Percentiles rank a stretch among this genome's conserved stretches.
Evolutionary conservation across 2,888 invertebrate genomes (phyloP).

Genomic region (Eupeodes luniger): DNA sequence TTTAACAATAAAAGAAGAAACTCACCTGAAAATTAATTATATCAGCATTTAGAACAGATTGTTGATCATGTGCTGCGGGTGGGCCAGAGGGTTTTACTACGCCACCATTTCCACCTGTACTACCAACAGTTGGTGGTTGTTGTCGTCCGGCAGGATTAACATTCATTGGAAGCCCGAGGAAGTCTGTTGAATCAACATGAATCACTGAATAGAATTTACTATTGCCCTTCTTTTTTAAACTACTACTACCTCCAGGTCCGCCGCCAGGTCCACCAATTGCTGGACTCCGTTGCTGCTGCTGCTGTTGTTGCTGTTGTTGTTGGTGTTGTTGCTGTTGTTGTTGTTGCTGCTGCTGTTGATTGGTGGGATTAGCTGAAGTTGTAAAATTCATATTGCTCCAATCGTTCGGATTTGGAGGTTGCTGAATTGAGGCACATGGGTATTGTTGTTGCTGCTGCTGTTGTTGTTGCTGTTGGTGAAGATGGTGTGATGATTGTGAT

Average conservation of each 20-base stretch:
- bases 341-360: slow-evolving; percentile 70
- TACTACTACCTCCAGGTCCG: slow-evolving; percentile 60
- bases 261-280: slow-evolving; percentile 65
- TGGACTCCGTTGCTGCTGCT: slow-evolving; percentile 77
- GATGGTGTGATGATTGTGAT: slow-evolving; percentile 76
- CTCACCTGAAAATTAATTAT: slow-evolving; percentile 82
- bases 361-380: slow-evolving; percentile 73
- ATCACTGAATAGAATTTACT: slow-evolving; percentile 82
- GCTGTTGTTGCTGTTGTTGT: slow-evolving; percentile 77
- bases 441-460: slow-evolving; percentile 77
- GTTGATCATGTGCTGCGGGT: slow-evolving; percentile 79
- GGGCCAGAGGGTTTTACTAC: slow-evolving; percentile 74
- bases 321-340: slow-evolving; percentile 76
- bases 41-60: slow-evolving; percentile 80
- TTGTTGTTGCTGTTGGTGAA: slow-evolving; percentile 76
- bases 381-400: slow-evolving; percentile 78
- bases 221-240: slow-evolving; percentile 81
- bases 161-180: slow-evolving; percentile 83
- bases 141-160: slow-evolving; percentile 76
- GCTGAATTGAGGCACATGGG: slow-evolving; percentile 78
- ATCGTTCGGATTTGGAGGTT: slow-evolving; percentile 78
- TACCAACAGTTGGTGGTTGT: slow-evolving; percentile 72
- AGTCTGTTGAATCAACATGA: slow-evolving; percentile 82
- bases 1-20: neutral
- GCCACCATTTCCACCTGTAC: slow-evolving; percentile 58